Evolutionary conservation across 2,888 invertebrate genomes (phyloP).

Genomic region (Vanessa cardui): DNA sequence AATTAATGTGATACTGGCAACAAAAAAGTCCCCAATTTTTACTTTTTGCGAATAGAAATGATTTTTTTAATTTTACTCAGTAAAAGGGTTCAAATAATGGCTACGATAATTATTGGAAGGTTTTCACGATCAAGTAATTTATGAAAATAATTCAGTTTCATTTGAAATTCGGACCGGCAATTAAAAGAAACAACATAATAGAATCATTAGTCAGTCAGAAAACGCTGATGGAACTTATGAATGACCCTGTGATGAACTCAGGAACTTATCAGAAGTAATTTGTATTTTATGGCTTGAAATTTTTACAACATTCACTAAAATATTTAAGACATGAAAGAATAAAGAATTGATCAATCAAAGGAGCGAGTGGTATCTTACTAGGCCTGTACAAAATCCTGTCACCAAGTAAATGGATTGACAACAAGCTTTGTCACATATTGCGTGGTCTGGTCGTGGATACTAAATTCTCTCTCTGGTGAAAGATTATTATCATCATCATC

Average conservation of each 20-base stretch:
- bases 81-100: conserved; percentile 22
- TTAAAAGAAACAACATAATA: conserved; percentile 16
- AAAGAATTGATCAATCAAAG: too few species aligned
- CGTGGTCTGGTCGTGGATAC: too few species aligned
- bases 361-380: too few species aligned
- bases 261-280: conserved; percentile 5
- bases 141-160: conserved; percentile 21
- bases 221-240: conserved; percentile 7
- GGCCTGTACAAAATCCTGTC: too few species aligned
- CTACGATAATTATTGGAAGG: conserved; percentile 22
- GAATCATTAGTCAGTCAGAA: conserved; percentile 21
- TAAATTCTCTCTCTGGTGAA: too few species aligned
- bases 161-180: conserved; percentile 23
- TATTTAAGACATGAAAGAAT: too few species aligned
- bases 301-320: too few species aligned
- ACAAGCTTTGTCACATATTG: too few species aligned
- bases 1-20: background rate
- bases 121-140: conserved; percentile 23
- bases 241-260: background rate
- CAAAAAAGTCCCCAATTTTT: conserved; percentile 6
- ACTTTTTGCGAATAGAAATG: conserved; percentile 8
- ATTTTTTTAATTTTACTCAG: conserved; percentile 6
- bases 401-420: too few species aligned
- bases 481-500: too few species aligned
- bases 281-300: background rate